A percentile compares a stretch with the other conserved stretches of the same genome.
Conservation (phyloP, 2,797 vertebrate species). For the Mustela erminea region DNA sequence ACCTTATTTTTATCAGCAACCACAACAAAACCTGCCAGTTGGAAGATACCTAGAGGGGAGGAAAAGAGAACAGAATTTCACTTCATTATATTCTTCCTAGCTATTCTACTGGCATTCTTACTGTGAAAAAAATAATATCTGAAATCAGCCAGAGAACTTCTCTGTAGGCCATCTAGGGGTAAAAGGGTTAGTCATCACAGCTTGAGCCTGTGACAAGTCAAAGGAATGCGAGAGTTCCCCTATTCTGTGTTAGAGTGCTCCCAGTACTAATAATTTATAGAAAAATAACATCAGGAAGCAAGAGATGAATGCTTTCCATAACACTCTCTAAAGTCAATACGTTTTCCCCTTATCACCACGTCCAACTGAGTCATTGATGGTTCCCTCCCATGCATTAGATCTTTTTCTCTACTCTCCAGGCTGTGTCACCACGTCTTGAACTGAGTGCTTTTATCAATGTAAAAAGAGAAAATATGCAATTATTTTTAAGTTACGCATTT, state of each 20-base stretch:
- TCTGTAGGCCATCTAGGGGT: constrained; percentile 11
- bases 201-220: constrained; percentile 63
- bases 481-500: background rate
- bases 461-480: background rate
- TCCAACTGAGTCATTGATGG: constrained; percentile 6
- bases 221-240: background rate
- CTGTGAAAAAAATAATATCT: constrained; percentile 59
- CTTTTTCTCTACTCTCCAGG: background rate
- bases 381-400: background rate
- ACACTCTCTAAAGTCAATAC: constrained; percentile 42
- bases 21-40: constrained; percentile 41
- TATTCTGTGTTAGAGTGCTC: background rate
- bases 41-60: constrained; percentile 36
- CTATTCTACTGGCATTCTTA: constrained; percentile 66
- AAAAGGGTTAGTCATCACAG: constrained; percentile 55
- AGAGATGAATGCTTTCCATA: constrained; percentile 1
- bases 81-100: constrained; percentile 48
- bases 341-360: constrained; percentile 31
- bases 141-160: constrained; percentile 64
- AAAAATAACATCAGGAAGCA: constrained; percentile 52
- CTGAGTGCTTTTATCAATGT: background rate
- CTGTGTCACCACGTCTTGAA: constrained; percentile 12
- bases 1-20: constrained; percentile 58
- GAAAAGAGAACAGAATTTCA: constrained; percentile 39
- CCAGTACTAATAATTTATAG: constrained; percentile 33